Base-by-base conservation (phyloP, 2,113 vertebrate species). In the Hippocampus mohnikei region DNA sequence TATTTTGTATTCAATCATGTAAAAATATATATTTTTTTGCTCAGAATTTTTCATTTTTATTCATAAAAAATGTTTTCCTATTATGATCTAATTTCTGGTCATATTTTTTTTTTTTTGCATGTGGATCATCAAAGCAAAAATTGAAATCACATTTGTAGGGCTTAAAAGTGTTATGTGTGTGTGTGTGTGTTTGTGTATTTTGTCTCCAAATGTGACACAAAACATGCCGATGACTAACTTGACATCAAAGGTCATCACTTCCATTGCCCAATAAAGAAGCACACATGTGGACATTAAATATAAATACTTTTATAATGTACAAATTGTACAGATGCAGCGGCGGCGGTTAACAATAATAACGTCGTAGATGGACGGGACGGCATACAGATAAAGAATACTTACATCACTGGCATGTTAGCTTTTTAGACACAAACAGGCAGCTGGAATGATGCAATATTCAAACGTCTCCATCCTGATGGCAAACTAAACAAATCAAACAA, bases 281-380 rank as follows among this genome's bases (percentile, higher is more conserved):
- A 65, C 42, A 65, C 63, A 48, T 20, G n/a, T 65, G 42, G 63
- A 46, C 63, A 46, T 65, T 65, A 65, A 65, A 65, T 65, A 65
- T 25, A 65, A 65, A 65, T 65, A 65, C 15, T 65, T 65, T 65
- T 65, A 65, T 65, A 44, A 65, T 65, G 44, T 65, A 65, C 63
- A 65, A 65, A 65, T 65, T 65, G 63, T 65, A 65, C 63, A 65
- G 63, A 46, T 25, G 41, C 23, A 10, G 37, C 15, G 23, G 58
- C 27, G 25, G 58, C 27, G 58, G 27, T 27, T 60, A 60, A 60
- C 58, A 46, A 25, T 18, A 65, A 65, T 46, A 48, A 65, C n/a
- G n/a, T 23, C 42, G 1, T 44, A 18, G 63, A 65, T 23, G 41
- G 41, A 55, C 63, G 23, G 63, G 40, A 46, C 42, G 18, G 63